Percentiles rank a stretch among this genome's conserved stretches.
These are phyloP conservation scores for Oxyscelio sp. DNA, from an alignment of 2,888 invertebrate species.

Conservation along the genomic window DNA sequence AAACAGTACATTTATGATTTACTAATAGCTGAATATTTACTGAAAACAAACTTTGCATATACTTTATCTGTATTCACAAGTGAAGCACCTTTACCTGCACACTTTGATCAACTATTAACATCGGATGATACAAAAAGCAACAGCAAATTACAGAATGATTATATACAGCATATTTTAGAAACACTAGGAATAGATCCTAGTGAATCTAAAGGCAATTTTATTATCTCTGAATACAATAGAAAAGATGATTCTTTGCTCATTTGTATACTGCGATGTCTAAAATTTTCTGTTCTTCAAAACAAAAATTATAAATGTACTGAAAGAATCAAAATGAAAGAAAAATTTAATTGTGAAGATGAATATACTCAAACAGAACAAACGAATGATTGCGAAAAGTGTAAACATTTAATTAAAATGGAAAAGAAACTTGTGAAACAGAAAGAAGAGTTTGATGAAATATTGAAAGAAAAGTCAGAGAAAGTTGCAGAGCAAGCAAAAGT, in stretches of 20 bases:
- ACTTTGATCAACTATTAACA: slow-evolving; percentile 80
- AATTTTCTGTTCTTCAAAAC: slow-evolving; percentile 55
- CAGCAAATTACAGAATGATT: slow-evolving; percentile 84
- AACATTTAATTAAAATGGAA: slow-evolving; percentile 76
- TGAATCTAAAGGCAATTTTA: slow-evolving; percentile 80
- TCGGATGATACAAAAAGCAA: slow-evolving; percentile 50
- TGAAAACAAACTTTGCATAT: slow-evolving; percentile 86
- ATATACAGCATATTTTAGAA: slow-evolving; percentile 84
- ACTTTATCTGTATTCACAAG: slow-evolving; percentile 87
- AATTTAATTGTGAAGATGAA: slow-evolving; percentile 42
- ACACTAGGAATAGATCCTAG: slow-evolving; percentile 84
- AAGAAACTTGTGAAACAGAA: slow-evolving; percentile 83
- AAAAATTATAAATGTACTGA: background rate
- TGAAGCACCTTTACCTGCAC: slow-evolving; percentile 85
- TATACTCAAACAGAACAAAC: slow-evolving; percentile 67
- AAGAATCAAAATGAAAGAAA: slow-evolving; percentile 11
- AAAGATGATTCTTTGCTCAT: slow-evolving; percentile 83
- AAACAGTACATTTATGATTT: slow-evolving; percentile 87
- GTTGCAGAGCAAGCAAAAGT: slow-evolving; percentile 81
- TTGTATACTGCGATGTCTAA: slow-evolving; percentile 83
- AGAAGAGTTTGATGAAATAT: slow-evolving; percentile 79
- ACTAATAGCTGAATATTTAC: slow-evolving; percentile 86
- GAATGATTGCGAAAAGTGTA: slow-evolving; percentile 51
- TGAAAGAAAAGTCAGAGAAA: slow-evolving; percentile 82
- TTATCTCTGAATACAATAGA: slow-evolving; percentile 82